Base-by-base conservation (phyloP, 2,113 vertebrate genomes). In the Pomatostomus ruficeps region DNA sequence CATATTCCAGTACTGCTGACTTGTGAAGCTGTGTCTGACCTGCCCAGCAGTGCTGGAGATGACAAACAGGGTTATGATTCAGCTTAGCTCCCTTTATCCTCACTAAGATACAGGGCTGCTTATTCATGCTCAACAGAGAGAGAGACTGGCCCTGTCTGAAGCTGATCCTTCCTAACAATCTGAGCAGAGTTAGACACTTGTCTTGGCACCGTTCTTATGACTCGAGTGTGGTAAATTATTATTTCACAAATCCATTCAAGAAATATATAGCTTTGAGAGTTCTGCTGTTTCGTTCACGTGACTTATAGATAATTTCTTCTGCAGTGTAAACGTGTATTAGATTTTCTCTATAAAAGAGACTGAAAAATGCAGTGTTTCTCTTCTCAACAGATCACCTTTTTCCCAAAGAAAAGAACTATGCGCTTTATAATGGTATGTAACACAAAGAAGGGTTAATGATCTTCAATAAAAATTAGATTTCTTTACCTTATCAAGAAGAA, bases 21-120 rank as follows among this genome's bases (percentile, higher is more conserved):
- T 77, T 45, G 11, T 73, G 24, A 58, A 65, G 13, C 28, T 38
- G 5, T 48, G 7, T 52, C 45, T 65, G 43, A 79, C 7, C 38
- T 57, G 21, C 29, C 26, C 29, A 52, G 40, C 28, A 75, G 61
- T 3, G 1, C 40, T 73, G n/a, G 52, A 67, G 16, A 25, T 36
- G 26, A 70, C 23, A 70, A 35, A 35, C 13, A 40, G 38, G 11
- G 9, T 46, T 19, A 35, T 7, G 3, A 40, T 57, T 68, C 54
- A 61, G 10, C 17, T 46, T 10, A 22, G 8, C 7, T 43, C 12
- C 20, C 19, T 48, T 28, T 75, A 68, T 20, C 52, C 15, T 79
- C 1, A 0, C 52, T 42, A 35, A 40, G 13, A 24, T 22, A 25
- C 1, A 4, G 24, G 17, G 17, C 9, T 70, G 11, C n/a, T 55